Evolutionary conservation across 1,140 invertebrate genomes (phyloP).

Genomic region (Babylonia areolata): DNA sequence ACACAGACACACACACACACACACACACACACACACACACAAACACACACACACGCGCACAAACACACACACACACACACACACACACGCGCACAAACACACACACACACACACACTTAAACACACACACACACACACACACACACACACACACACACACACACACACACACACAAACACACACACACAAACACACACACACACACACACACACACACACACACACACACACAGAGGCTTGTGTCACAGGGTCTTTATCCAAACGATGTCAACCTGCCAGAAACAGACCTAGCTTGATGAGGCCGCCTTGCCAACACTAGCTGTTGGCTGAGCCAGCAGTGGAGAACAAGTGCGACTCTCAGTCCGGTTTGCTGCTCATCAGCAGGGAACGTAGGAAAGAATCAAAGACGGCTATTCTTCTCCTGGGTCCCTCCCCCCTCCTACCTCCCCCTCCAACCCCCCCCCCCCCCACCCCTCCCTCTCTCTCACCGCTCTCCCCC

Average conservation of each 20-base stretch:
- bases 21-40: not conserved
- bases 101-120: not conserved
- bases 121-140: not conserved
- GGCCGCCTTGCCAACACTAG: not conserved
- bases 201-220: not conserved
- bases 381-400: not conserved
- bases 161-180: not conserved
- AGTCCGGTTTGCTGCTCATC: not conserved
- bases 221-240: not conserved
- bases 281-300: not conserved
- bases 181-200: conserved; percentile 4
- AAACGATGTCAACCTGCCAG: conserved; percentile 3
- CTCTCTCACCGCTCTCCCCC: no score
- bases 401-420: conserved; percentile 5
- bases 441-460: not conserved
- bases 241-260: not conserved
- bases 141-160: not conserved
- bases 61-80: not conserved
- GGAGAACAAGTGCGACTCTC: not conserved
- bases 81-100: not conserved
- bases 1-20: not conserved
- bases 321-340: not conserved
- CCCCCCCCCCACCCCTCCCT: no score
- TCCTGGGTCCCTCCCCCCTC: no score
- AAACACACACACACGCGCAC: not conserved